phyloP scores from a whole-genome alignment of 1,140 invertebrate genomes.

The Drosophila murphyi region DNA sequence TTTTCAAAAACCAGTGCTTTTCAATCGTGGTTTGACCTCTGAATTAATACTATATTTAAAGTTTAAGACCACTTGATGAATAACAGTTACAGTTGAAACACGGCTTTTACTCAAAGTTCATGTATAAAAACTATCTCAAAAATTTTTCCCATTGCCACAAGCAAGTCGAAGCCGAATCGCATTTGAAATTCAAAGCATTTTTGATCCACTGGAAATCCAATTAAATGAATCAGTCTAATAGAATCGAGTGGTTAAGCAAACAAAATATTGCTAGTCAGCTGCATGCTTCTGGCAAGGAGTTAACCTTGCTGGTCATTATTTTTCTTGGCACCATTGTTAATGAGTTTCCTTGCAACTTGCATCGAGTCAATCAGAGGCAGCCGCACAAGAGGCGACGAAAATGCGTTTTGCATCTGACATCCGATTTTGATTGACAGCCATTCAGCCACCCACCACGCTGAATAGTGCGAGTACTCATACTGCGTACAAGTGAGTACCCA shows the following conservation, averaged over 20 bases:
- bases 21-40: too few relatives aligned
- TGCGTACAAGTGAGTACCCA: neutral
- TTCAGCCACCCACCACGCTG: conserved; percentile 4
- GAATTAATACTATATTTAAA: too few relatives aligned
- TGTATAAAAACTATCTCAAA: too few relatives aligned
- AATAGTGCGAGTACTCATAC: too few relatives aligned
- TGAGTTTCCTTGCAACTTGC: conserved; percentile 13
- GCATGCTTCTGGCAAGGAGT: neutral
- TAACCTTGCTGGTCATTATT: conserved; percentile 6
- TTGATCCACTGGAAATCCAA: neutral
- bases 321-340: conserved; percentile 23
- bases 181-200: too few relatives aligned
- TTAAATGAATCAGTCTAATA: too few relatives aligned
- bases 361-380: conserved; percentile 29
- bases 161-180: too few relatives aligned
- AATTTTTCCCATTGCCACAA: too few relatives aligned
- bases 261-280: neutral
- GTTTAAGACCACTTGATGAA: too few relatives aligned
- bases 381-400: conserved; percentile 31
- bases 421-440: conserved; percentile 52
- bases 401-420: conserved; percentile 52
- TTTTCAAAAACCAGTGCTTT: too few relatives aligned
- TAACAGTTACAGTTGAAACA: too few relatives aligned
- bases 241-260: neutral
- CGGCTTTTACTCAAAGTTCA: too few relatives aligned